Conservation (phyloP, 2,797 vertebrate genomes). For the Adelosebastes latens region DNA sequence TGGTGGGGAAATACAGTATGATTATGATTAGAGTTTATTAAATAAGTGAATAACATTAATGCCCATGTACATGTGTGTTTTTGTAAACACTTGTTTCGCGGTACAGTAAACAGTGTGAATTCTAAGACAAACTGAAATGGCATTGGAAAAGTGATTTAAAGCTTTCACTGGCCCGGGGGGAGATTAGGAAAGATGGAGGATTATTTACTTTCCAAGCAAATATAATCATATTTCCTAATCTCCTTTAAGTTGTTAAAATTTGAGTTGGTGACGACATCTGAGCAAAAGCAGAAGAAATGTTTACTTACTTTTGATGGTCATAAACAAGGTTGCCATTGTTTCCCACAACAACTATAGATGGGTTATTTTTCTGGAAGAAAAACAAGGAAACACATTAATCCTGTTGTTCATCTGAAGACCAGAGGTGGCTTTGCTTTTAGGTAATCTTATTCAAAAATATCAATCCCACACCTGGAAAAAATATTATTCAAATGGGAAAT, state of each 20-base stretch:
- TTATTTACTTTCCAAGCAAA: slow-evolving; percentile 82
- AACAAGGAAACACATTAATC: slow-evolving; percentile 49
- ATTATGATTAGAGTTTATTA: slow-evolving; percentile 7
- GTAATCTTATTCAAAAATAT: slow-evolving; percentile 35
- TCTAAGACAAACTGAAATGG: slow-evolving; percentile 39
- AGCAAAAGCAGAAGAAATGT: slow-evolving; percentile 52
- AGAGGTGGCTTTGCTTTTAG: slow-evolving; percentile 17
- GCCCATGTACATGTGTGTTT: slow-evolving; percentile 31
- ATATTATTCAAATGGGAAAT: not conserved
- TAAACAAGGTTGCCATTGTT: slow-evolving; percentile 95
- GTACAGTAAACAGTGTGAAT: slow-evolving; percentile 41
- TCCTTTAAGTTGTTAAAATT: slow-evolving; percentile 76
- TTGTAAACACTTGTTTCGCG: slow-evolving; percentile 43
- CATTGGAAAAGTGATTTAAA: slow-evolving; percentile 74
- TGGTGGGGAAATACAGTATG: not conserved
- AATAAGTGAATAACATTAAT: slow-evolving; percentile 44
- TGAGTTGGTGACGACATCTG: slow-evolving; percentile 53
- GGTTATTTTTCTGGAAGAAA: slow-evolving; percentile 94
- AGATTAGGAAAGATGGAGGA: slow-evolving; percentile 80
- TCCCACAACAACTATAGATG: slow-evolving; percentile 90
- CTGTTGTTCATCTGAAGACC: slow-evolving; percentile 24
- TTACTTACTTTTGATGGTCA: slow-evolving; percentile 96
- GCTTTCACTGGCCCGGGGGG: slow-evolving; percentile 70
- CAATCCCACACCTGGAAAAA: slow-evolving; percentile 31
- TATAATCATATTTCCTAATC: slow-evolving; percentile 84